Conservation (phyloP, 2,113 vertebrate species). For the Barbus barbus region DNA sequence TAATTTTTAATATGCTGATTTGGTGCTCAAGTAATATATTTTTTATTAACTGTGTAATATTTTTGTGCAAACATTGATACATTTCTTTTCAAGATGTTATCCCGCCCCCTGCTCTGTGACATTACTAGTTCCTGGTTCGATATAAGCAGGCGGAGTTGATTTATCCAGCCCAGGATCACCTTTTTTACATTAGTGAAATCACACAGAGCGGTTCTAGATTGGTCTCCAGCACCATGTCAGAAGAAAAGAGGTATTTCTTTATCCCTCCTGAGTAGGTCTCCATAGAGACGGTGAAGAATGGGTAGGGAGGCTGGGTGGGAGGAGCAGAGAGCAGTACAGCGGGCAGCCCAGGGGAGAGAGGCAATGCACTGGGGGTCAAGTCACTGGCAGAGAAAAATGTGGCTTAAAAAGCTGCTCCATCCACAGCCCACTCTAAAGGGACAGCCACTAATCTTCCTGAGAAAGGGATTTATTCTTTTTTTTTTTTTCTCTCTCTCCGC, state of each 20-base stretch:
- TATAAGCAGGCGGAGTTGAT: background rate
- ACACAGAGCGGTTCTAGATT: background rate
- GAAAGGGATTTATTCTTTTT: conserved; percentile 74
- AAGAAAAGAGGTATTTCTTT: conserved; percentile 62
- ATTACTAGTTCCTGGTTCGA: background rate
- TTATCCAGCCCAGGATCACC: background rate
- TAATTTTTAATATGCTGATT: too few species aligned
- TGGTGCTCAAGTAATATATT: too few species aligned
- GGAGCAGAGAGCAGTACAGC: conserved; percentile 33
- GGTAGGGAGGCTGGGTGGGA: conserved; percentile 53
- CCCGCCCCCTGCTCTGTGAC: background rate
- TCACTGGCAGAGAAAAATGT: conserved; percentile 78
- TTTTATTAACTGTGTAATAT: background rate
- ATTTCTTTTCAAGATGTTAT: background rate
- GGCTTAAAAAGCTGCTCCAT: conserved; percentile 66
- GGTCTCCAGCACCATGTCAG: background rate
- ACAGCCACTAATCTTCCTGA: conserved; percentile 80
- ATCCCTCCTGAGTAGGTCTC: conserved; percentile 71
- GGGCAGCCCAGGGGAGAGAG: conserved; percentile 57
- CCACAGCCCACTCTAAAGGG: conserved; percentile 71
- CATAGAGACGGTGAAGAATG: conserved; percentile 70
- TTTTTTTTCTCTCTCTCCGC: conserved; percentile 45
- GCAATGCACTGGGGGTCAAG: conserved; percentile 71
- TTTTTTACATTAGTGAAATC: background rate
- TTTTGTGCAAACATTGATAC: background rate